Conservation (phyloP, 2,797 vertebrate genomes). For the Myotis myotis region DNA sequence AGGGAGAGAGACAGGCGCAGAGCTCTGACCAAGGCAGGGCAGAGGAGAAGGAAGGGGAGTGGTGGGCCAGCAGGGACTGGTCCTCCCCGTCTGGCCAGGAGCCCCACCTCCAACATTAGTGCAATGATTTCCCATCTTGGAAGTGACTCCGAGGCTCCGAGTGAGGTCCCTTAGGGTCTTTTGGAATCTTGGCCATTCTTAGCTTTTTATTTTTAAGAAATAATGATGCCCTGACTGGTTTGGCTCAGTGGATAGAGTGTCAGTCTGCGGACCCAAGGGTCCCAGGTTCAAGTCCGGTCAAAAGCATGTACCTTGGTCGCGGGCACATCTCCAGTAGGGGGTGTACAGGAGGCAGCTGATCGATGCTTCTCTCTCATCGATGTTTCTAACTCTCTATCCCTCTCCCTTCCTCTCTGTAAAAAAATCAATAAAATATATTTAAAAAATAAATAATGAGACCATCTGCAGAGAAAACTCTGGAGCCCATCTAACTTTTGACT, state of each 20-base stretch:
- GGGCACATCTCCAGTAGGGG: too few relatives aligned
- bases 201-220: constrained; percentile 25
- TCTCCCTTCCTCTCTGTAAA: too few relatives aligned
- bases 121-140: not conserved
- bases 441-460: not conserved
- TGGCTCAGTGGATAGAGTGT: too few relatives aligned
- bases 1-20: not conserved
- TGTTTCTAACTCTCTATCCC: too few relatives aligned
- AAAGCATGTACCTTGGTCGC: too few relatives aligned
- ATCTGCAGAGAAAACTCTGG: not conserved
- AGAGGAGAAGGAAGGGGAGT: not conserved
- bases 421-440: too few relatives aligned
- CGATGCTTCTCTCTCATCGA: too few relatives aligned
- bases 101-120: not conserved
- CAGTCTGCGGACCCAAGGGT: too few relatives aligned
- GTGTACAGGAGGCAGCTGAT: too few relatives aligned
- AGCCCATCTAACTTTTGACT: not conserved
- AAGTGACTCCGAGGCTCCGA: not conserved
- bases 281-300: too few relatives aligned
- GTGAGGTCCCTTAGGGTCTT: not conserved
- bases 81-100: not conserved
- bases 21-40: not conserved
- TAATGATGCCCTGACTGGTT: not conserved
- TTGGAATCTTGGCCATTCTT: constrained; percentile 9
- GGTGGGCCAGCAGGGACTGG: not conserved